A percentile compares a stretch with the other conserved stretches of the same genome.
phyloP scores from a whole-genome alignment of 2,113 vertebrate genomes.

The Paramormyrops kingsleyae region DNA sequence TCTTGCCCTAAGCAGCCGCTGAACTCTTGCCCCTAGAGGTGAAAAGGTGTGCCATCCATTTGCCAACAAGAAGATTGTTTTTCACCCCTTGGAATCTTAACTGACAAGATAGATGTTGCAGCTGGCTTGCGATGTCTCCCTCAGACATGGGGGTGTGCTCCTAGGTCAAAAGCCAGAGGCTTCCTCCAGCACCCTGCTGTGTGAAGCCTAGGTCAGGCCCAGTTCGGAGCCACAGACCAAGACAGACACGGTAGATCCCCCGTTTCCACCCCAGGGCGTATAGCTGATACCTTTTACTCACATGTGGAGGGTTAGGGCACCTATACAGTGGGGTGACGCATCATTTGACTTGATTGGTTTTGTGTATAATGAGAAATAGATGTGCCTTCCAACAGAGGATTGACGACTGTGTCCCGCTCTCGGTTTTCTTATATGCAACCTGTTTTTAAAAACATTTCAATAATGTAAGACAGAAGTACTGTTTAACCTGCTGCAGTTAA shows the following conservation, averaged over 20 bases:
- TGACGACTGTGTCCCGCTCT: neutral
- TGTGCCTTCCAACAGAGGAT: neutral
- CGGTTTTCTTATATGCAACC: constrained; percentile 3
- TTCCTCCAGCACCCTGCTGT: constrained; percentile 45
- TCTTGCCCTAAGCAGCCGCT: constrained; percentile 29
- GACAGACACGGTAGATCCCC: neutral
- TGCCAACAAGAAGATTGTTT: constrained; percentile 63
- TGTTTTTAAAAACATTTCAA: neutral
- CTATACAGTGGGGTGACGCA: too few relatives aligned
- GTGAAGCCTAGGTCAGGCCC: constrained; percentile 42
- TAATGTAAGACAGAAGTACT: neutral
- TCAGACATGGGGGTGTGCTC: constrained; percentile 10
- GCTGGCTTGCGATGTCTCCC: constrained; percentile 48
- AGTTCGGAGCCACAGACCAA: constrained; percentile 32
- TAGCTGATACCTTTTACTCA: constrained; percentile 17
- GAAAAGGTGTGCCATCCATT: constrained; percentile 48
- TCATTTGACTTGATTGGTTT: neutral
- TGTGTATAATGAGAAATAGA: constrained; percentile 8
- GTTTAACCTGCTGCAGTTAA: constrained; percentile 6
- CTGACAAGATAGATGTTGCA: constrained; percentile 58
- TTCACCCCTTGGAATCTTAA: constrained; percentile 61
- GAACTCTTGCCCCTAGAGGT: constrained; percentile 47
- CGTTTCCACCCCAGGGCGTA: constrained; percentile 13
- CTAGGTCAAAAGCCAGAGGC: constrained; percentile 44
- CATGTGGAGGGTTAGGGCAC: neutral